Percentiles rank a stretch among this genome's conserved stretches.
Conservation (phyloP, 2,888 invertebrate species). For the Drosophila mimetica region DNA sequence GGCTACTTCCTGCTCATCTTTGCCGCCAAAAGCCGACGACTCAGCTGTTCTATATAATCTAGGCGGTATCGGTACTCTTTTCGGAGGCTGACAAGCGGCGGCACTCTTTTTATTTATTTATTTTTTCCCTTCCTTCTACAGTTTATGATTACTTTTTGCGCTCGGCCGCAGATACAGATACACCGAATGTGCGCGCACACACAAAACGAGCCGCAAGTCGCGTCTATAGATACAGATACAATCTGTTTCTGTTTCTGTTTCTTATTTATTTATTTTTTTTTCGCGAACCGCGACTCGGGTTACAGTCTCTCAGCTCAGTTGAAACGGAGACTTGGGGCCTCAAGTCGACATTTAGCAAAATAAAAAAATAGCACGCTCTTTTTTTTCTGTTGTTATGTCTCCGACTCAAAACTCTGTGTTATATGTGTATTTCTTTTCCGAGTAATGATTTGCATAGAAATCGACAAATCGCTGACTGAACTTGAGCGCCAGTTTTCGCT, state of each 20-base stretch:
- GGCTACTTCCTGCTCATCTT: constrained; percentile 2
- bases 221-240: constrained; percentile 70
- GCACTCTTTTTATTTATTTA: constrained; percentile 46
- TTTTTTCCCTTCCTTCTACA: constrained; percentile 53
- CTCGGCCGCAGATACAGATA: constrained; percentile 51
- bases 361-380: constrained; percentile 77
- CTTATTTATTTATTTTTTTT: constrained; percentile 11
- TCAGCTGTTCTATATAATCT: constrained; percentile 20
- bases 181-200: constrained; percentile 33
- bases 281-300: constrained; percentile 56
- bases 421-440: constrained; percentile 58
- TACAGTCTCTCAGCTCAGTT: constrained; percentile 47
- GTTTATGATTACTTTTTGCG: constrained; percentile 69
- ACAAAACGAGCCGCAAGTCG: constrained; percentile 37
- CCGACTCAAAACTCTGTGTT: constrained; percentile 11
- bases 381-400: constrained; percentile 40
- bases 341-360: constrained; percentile 76
- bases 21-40: constrained; percentile 11
- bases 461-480: constrained; percentile 74
- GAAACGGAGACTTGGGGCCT: constrained; percentile 41
- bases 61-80: neutral
- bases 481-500: constrained; percentile 79
- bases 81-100: constrained; percentile 13
- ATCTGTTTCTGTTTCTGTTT: constrained; percentile 57
- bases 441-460: constrained; percentile 78